A percentile compares a stretch with the other conserved stretches of the same genome.
Conservation (phyloP, 2,888 invertebrate species). For the Caenorhabditis parvicauda region DNA sequence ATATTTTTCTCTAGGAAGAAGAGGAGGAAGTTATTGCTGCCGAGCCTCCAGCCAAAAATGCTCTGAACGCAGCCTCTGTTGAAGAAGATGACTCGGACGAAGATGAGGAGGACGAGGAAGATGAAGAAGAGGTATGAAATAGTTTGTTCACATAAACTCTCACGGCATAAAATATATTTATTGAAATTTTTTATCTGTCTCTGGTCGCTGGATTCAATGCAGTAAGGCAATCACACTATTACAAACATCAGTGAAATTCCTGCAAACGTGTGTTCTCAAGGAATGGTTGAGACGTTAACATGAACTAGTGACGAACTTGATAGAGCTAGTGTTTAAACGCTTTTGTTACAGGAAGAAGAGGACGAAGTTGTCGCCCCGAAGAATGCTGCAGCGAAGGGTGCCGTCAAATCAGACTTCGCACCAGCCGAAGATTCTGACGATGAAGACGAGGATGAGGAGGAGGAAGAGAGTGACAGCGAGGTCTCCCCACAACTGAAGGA, state of each 20-base stretch:
- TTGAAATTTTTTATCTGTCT: no score
- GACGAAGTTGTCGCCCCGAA: constrained; percentile 10
- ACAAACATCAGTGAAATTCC: no score
- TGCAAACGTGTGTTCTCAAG: no score
- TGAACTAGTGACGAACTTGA: background rate
- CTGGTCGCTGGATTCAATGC: no score
- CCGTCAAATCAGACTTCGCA: background rate
- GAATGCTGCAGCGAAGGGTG: constrained; percentile 6
- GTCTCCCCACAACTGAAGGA: no score
- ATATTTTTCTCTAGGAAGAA: no score
- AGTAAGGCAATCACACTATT: no score
- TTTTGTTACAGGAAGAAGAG: constrained; percentile 14
- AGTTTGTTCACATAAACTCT: background rate
- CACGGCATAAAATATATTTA: background rate
- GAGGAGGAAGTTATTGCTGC: constrained; percentile 30
- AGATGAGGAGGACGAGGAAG: constrained; percentile 14
- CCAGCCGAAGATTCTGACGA: constrained; percentile 1
- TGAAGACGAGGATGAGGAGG: constrained; percentile 3
- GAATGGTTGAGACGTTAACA: no score
- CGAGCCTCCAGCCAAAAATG: constrained; percentile 8
- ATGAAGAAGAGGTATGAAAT: constrained; percentile 3
- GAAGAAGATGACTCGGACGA: constrained; percentile 1
- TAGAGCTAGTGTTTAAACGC: background rate
- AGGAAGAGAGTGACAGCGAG: no score
- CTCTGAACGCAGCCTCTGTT: constrained; percentile 4